Base-by-base conservation (phyloP, 1,140 invertebrate genomes). In the Drosophila dunni region DNA sequence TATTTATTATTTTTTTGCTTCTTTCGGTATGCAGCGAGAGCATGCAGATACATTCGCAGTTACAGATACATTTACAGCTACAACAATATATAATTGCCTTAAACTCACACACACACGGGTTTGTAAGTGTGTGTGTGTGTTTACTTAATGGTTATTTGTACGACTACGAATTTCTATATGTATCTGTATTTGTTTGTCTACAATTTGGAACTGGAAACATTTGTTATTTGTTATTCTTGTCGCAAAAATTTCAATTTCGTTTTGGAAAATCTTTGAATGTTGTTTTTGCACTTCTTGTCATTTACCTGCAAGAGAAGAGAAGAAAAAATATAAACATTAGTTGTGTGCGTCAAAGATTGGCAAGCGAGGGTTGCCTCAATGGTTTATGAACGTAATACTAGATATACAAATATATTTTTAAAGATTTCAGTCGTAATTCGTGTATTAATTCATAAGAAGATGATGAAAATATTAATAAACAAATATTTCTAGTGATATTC, bases 231-330 rank as follows among this genome's bases (percentile, higher is more conserved):
- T 50, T 64, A 29, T 45, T 73, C 51, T 60, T 54, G 66, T 29
- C 50, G 56, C 64, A 24, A 24, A 44, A 70, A 54, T 46, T 68
- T 68, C 54, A 34, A 50, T 64, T 69, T 65, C 51, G 65, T 78
- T 57, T 81, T 62, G 80, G 76, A 79, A 83, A 83, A 71, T 45
- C 13, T 24, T 79, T 75, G 38, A 45, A 66, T 65, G 17, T 67
- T 50, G 33, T 33, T 73, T 53, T 68, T 72, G 40, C 46, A 66
- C 38, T 36, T 42, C 40, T 68, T 68, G 65, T 60, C 63, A 83
- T 75, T 85, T 85, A 85, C 81, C 81, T 85, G 81, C 75, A 85
- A 75, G 53, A 86, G 51, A 70, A 70, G 60, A 66, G 45, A 20
- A 65, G 29, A n/a, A 67, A 45, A 81, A 33, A 20, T 61, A 17